phyloP scores from a whole-genome alignment of 2,888 invertebrate genomes.

The Galeruca laticollis region DNA sequence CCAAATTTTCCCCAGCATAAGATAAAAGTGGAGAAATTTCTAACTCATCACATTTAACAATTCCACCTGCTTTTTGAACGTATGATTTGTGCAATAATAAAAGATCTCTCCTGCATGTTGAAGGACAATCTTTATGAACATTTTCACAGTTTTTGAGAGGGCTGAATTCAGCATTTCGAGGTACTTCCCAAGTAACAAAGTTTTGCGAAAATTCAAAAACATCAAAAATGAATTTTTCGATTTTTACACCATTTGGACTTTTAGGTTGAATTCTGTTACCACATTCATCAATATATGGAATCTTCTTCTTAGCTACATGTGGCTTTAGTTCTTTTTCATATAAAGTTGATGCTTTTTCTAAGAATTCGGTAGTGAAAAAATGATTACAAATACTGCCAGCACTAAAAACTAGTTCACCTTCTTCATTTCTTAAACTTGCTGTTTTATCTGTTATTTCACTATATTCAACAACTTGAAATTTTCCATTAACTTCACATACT shows the following conservation, averaged over 20 bases:
- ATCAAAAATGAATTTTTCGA: conserved; percentile 99
- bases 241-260: conserved; percentile 94
- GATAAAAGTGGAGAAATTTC: conserved; percentile 94
- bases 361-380: conserved; percentile 90
- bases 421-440: conserved; percentile 81
- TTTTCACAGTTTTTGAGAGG: conserved; percentile 94
- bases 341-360: conserved; percentile 77
- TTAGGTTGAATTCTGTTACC: conserved; percentile 81
- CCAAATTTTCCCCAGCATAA: conserved; percentile 89
- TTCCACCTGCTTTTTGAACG: conserved; percentile 84
- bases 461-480: conserved; percentile 95
- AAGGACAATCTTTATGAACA: conserved; percentile 89
- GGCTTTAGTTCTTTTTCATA: conserved; percentile 83
- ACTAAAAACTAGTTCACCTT: conserved; percentile 88
- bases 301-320: conserved; percentile 97
- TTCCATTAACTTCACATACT: conserved; percentile 91
- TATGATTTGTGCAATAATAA: conserved; percentile 82
- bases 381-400: conserved; percentile 99
- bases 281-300: conserved; percentile 81
- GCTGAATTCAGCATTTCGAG: conserved; percentile 93
- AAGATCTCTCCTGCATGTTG: conserved; percentile 84
- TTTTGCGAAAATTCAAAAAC: conserved; percentile 93
- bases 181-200: conserved; percentile 94
- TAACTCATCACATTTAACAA: conserved; percentile 74
- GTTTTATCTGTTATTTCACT: conserved; percentile 93